These are phyloP conservation scores for Phalera bucephala DNA, from an alignment of 2,888 invertebrate species.

Conservation along the genomic window DNA sequence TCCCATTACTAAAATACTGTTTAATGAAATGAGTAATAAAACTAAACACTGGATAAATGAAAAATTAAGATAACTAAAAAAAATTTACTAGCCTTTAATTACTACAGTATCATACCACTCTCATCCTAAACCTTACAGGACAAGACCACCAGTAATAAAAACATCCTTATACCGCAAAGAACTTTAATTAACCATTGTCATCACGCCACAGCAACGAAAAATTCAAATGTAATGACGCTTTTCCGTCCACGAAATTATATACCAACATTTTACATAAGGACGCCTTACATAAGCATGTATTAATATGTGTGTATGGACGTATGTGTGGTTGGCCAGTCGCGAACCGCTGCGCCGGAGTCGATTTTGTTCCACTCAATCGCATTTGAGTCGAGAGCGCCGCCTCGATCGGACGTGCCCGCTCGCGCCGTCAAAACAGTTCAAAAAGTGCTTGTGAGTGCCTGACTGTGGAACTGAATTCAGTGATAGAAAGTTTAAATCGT, in stretches of 20 bases:
- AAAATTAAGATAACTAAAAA: too few species aligned
- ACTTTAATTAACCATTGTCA: slow-evolving; percentile 30
- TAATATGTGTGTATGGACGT: slow-evolving; percentile 44
- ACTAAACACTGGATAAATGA: too few species aligned
- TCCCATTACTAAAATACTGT: too few species aligned
- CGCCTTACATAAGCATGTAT: slow-evolving; percentile 51
- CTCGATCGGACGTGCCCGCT: slow-evolving; percentile 49
- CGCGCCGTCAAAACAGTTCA: slow-evolving; percentile 27
- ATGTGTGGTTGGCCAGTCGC: slow-evolving; percentile 41
- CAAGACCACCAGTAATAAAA: slow-evolving; percentile 9
- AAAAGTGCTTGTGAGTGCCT: slow-evolving; percentile 44
- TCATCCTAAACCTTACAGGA: too few species aligned
- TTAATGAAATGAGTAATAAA: too few species aligned
- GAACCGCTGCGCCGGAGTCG: slow-evolving; percentile 65
- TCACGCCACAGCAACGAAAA: slow-evolving; percentile 51
- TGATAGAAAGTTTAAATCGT: slow-evolving; percentile 37
- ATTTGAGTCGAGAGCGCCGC: slow-evolving; percentile 62
- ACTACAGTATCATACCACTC: too few species aligned
- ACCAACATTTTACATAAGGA: slow-evolving; percentile 61
- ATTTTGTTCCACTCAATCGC: slow-evolving; percentile 77
- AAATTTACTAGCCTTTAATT: too few species aligned
- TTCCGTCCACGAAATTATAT: slow-evolving; percentile 67
- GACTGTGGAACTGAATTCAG: slow-evolving; percentile 36
- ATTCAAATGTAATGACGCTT: slow-evolving; percentile 54
- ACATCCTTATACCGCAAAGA: slow-evolving; percentile 34